Percentiles rank a stretch among this genome's conserved stretches.
Evolutionary conservation across 1,140 invertebrate species (phyloP).

Genomic region (Lepidostoma basale): DNA sequence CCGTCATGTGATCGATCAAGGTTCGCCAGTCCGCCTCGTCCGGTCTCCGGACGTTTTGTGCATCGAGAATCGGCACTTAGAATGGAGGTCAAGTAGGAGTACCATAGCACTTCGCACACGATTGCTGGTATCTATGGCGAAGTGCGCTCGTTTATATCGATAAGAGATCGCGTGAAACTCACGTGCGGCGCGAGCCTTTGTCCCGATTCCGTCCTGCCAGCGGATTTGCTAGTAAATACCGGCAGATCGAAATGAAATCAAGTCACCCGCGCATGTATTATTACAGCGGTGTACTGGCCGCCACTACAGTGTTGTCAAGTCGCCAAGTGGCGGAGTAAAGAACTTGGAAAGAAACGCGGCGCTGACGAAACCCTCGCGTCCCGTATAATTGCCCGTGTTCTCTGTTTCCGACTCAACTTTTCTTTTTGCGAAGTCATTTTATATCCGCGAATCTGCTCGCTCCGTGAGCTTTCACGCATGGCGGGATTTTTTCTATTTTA

Average conservation of each 20-base stretch:
- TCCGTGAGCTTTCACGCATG: neutral
- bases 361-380: neutral
- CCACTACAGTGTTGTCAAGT: slow-evolving; percentile 19
- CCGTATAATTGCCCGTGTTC: neutral
- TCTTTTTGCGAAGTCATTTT: slow-evolving; percentile 1
- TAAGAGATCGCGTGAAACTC: too few species aligned
- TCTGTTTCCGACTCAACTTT: slow-evolving; percentile 3
- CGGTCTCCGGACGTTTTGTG: neutral
- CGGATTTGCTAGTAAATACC: too few species aligned
- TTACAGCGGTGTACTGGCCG: neutral
- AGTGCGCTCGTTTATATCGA: too few species aligned
- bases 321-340: neutral
- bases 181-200: too few species aligned
- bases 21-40: neutral
- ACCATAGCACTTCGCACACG: too few species aligned
- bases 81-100: too few species aligned
- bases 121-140: too few species aligned
- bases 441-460: neutral
- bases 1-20: slow-evolving; percentile 11
- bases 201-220: too few species aligned
- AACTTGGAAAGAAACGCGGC: neutral
- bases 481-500: neutral
- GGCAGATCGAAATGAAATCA: neutral
- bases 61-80: too few species aligned
- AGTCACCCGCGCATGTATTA: neutral